Conservation (phyloP, 2,888 invertebrate genomes). For the Leptinotarsa rubiginosa region DNA sequence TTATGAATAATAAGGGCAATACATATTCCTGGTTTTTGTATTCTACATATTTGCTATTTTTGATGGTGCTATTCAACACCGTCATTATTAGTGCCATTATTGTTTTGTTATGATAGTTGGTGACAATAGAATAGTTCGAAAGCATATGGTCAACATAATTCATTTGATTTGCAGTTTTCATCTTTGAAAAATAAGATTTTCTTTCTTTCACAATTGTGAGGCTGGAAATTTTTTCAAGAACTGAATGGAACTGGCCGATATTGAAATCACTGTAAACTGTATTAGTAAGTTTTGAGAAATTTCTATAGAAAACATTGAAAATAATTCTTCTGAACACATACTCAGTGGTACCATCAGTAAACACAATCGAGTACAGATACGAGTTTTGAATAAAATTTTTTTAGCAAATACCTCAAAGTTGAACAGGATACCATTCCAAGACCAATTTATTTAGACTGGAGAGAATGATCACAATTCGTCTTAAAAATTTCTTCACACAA, state of each 20-base stretch:
- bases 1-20: background rate
- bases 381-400: background rate
- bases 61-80: background rate
- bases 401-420: background rate
- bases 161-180: background rate
- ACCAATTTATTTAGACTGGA: background rate
- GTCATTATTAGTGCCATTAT: constrained; percentile 4
- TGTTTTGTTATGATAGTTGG: background rate
- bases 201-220: no score
- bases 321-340: background rate
- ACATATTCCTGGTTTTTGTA: background rate
- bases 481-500: background rate
- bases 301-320: background rate
- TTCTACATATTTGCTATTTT: background rate
- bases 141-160: background rate
- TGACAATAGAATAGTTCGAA: background rate
- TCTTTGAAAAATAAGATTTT: background rate
- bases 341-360: constrained; percentile 2
- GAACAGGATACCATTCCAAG: background rate
- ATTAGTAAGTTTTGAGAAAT: background rate
- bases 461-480: background rate
- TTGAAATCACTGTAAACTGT: background rate
- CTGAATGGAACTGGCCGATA: no score
- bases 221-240: no score
- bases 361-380: background rate